phyloP scores from a whole-genome alignment of 2,888 invertebrate genomes.

The Pristionchus japonicus region DNA sequence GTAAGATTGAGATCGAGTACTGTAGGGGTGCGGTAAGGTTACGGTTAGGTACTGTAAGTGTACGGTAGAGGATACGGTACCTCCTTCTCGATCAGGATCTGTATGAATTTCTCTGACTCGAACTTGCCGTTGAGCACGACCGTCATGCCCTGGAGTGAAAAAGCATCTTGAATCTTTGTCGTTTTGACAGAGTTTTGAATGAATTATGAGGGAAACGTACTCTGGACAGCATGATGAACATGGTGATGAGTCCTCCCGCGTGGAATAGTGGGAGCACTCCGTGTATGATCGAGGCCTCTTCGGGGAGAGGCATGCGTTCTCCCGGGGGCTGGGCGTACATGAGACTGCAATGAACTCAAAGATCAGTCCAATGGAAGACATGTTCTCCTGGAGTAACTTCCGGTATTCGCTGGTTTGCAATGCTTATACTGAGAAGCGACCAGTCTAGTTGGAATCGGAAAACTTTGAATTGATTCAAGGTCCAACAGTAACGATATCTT shows the following conservation, averaged over 20 bases:
- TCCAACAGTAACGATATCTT: no score
- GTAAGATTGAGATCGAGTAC: no score
- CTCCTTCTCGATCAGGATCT: conserved; percentile 53
- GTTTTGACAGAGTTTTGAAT: background rate
- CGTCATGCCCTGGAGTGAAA: conserved; percentile 5
- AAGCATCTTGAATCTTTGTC: background rate
- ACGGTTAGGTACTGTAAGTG: background rate
- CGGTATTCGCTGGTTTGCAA: no score
- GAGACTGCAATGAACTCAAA: background rate
- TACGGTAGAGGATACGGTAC: background rate
- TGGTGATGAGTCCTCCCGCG: conserved; percentile 66
- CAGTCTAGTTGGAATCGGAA: no score
- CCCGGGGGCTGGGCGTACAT: background rate
- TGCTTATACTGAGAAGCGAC: no score
- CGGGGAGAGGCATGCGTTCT: conserved; percentile 29
- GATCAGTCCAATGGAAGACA: no score
- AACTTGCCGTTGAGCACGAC: conserved; percentile 60
- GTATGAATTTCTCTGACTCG: conserved; percentile 55
- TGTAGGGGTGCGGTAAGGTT: background rate
- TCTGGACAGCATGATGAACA: conserved; percentile 59
- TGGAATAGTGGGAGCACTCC: conserved; percentile 69
- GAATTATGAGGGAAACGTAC: background rate
- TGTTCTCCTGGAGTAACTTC: background rate
- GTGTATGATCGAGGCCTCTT: conserved; percentile 52
- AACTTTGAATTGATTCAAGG: no score